Evolutionary conservation across 1,140 invertebrate genomes (phyloP).

Genomic region (Eciton burchellii): DNA sequence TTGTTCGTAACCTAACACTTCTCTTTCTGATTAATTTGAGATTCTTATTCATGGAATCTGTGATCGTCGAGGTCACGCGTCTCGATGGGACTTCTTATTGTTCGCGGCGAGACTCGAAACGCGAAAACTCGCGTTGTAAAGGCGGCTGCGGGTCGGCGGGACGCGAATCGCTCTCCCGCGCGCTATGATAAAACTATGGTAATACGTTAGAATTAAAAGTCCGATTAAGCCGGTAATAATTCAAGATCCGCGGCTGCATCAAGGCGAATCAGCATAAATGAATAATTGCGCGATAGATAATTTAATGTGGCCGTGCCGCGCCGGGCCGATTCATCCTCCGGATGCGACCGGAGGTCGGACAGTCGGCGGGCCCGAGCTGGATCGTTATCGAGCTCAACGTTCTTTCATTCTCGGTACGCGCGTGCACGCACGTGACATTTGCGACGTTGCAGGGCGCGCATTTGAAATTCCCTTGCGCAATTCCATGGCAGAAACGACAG

Average conservation of each 20-base stretch:
- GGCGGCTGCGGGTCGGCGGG: slow-evolving; percentile 35
- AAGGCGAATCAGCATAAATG: slow-evolving; percentile 85
- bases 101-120: slow-evolving; percentile 13
- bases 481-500: not conserved
- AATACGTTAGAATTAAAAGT: slow-evolving; percentile 84
- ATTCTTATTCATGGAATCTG: no score
- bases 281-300: slow-evolving; percentile 85
- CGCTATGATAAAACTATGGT: slow-evolving; percentile 82
- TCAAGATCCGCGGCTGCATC: slow-evolving; percentile 84
- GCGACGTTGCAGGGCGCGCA: slow-evolving; percentile 35
- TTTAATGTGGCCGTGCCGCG: slow-evolving; percentile 78
- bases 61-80: no score
- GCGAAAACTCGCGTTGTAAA: slow-evolving; percentile 40
- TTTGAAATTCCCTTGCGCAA: slow-evolving; percentile 19
- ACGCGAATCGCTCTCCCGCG: slow-evolving; percentile 72
- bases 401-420: slow-evolving; percentile 60
- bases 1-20: no score
- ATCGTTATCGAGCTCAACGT: slow-evolving; percentile 64
- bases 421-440: slow-evolving; percentile 17
- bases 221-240: slow-evolving; percentile 84
- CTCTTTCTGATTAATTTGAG: no score
- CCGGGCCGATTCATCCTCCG: slow-evolving; percentile 58
- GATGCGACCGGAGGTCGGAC: slow-evolving; percentile 49
- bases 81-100: not conserved
- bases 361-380: slow-evolving; percentile 29